Percentiles rank a stretch among this genome's conserved stretches.
These are phyloP conservation scores for Ophion costatus DNA, from an alignment of 2,888 invertebrate genomes.

Conservation along the genomic window DNA sequence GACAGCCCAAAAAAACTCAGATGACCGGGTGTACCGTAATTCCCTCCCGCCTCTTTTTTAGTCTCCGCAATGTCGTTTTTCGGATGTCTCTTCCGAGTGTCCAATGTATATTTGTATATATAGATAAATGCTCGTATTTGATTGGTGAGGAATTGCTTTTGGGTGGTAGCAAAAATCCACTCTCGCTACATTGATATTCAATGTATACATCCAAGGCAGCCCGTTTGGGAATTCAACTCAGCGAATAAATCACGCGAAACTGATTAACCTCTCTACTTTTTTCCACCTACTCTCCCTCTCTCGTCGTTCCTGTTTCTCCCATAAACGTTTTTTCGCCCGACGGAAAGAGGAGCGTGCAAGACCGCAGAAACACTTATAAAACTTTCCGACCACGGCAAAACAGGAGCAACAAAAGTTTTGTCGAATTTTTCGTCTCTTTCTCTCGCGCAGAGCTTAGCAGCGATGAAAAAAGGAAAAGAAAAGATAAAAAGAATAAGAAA, in stretches of 20 bases:
- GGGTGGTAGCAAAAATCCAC: no score
- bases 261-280: constrained; percentile 72
- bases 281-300: neutral
- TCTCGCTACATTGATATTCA: no score
- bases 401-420: constrained; percentile 51
- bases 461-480: neutral
- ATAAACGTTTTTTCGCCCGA: constrained; percentile 10
- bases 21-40: no score
- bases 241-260: constrained; percentile 69
- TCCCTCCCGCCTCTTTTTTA: no score
- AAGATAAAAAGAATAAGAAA: constrained; percentile 19
- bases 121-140: no score
- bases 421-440: constrained; percentile 42
- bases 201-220: constrained; percentile 3
- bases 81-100: no score
- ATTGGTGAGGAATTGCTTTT: no score
- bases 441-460: constrained; percentile 18
- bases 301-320: constrained; percentile 3
- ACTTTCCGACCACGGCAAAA: constrained; percentile 48
- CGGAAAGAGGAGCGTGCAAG: constrained; percentile 22
- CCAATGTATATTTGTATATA: no score
- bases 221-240: constrained; percentile 41
- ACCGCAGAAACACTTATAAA: constrained; percentile 61
- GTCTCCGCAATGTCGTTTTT: no score
- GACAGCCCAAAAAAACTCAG: no score